A percentile compares a stretch with the other conserved stretches of the same genome.
Conservation (phyloP, 2,888 invertebrate genomes). For the Orchesellides sinensis region DNA sequence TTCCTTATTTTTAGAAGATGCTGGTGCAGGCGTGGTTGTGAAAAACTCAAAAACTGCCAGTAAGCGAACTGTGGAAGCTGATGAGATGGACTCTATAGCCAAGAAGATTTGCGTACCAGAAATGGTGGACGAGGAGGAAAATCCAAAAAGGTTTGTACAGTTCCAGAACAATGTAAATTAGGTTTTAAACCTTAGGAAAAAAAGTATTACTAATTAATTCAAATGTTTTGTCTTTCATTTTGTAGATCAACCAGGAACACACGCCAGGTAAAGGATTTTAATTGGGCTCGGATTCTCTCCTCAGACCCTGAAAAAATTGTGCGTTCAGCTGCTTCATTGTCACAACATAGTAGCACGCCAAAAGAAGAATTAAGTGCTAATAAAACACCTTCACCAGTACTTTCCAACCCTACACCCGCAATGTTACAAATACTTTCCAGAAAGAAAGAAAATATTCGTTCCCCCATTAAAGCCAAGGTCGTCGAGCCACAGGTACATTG, state of each 20-base stretch:
- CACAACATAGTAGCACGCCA: constrained; percentile 61
- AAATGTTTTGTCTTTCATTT: no score
- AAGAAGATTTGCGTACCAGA: constrained; percentile 66
- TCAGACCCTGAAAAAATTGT: constrained; percentile 83
- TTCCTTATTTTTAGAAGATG: constrained; percentile 71
- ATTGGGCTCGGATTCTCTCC: constrained; percentile 84
- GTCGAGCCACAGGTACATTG: constrained; percentile 66
- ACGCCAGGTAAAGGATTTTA: constrained; percentile 78
- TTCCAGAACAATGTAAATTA: no score
- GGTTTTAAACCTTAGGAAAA: no score
- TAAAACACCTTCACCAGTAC: constrained; percentile 69
- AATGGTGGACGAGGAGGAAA: constrained; percentile 66
- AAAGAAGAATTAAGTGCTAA: constrained; percentile 63
- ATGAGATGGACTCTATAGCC: constrained; percentile 59
- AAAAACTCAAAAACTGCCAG: constrained; percentile 59
- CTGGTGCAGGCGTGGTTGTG: constrained; percentile 56
- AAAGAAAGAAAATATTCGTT: constrained; percentile 79
- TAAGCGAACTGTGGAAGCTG: constrained; percentile 53
- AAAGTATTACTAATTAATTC: no score
- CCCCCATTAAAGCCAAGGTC: constrained; percentile 63
- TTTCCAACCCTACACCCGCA: constrained; percentile 82
- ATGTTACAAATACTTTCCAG: constrained; percentile 84
- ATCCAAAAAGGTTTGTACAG: constrained; percentile 67
- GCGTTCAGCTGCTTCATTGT: constrained; percentile 70
- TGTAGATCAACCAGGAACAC: constrained; percentile 72